Evolutionary conservation across 2,797 vertebrate genomes (phyloP), one percentile per base, ranked within the genome.

Genomic region (Adrianichthys oophorus): DNA sequence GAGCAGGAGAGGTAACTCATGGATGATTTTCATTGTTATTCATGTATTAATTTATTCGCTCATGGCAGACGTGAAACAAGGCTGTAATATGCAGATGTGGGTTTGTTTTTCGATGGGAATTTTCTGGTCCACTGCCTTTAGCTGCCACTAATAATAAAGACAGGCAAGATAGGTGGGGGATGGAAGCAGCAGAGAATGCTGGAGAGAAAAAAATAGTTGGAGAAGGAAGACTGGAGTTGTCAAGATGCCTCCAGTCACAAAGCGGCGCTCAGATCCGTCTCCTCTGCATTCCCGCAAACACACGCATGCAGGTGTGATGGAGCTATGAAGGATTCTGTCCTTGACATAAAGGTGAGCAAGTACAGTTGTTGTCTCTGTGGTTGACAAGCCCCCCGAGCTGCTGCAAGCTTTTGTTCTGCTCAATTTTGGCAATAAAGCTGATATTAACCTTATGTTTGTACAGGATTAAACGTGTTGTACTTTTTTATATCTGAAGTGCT

Each of bases 21-120:
- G 74, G 66, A 63, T 85, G 85, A 86, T 83, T 87, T 85, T 87
- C 86, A 92, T 91, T 92, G 88, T 90, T 90, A 92, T 92, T 91
- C 89, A 91, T 92, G 83, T 87, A 90, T 91, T 92, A 92, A 92
- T 92, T 90, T 92, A 92, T 92, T 88, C 87, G 64, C 74, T 82
- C 76, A 59, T 70, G 80, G 80, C 85, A 82, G 89, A 83, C 85
- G 83, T 68, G 82, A 83, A 85, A 81, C 79, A 72, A 85, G 80
- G 82, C 88, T 87, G 85, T 87, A 87, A 90, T 91, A 92, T 92
- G 91, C 90, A 93, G 86, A 93, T 91, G 85, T 82, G 76, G 76
- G 86, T 89, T 88, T 87, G 87, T 90, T 91, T 89, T 87, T 90
- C 77, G 78, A 87, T 88, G 81, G 84, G 85, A 88, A 90, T 91